These are phyloP conservation scores for Polypterus senegalus DNA, from an alignment of 2,113 vertebrate species.

Conservation along the genomic window DNA sequence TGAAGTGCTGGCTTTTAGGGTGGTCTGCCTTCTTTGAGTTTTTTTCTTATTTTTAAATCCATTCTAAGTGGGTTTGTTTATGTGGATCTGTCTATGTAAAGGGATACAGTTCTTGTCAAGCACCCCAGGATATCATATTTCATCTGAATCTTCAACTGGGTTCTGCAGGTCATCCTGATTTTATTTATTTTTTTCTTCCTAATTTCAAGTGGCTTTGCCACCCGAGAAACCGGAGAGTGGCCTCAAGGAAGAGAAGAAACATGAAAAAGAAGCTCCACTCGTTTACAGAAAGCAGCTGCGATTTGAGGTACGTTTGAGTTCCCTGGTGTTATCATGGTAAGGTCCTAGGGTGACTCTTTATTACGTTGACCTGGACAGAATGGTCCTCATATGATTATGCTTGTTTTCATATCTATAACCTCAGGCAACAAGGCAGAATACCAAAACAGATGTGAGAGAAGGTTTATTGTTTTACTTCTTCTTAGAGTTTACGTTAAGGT, in stretches of 20 bases:
- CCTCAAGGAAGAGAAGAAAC: conserved; percentile 76
- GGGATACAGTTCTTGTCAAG: neutral
- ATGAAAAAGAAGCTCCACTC: conserved; percentile 55
- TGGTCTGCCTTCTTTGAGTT: too few species aligned
- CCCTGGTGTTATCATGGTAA: too few species aligned
- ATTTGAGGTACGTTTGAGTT: conserved; percentile 75
- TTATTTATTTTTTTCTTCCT: conserved; percentile 8
- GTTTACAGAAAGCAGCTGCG: conserved; percentile 82
- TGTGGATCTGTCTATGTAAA: neutral
- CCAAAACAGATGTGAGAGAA: too few species aligned
- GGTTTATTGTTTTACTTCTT: too few species aligned
- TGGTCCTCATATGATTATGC: too few species aligned
- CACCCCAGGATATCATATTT: neutral
- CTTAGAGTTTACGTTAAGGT: too few species aligned
- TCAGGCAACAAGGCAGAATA: too few species aligned
- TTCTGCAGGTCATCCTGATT: neutral
- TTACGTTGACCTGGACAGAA: too few species aligned
- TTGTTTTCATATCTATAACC: too few species aligned
- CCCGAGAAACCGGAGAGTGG: conserved; percentile 80
- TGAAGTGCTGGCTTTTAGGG: too few species aligned
- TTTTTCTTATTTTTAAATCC: neutral
- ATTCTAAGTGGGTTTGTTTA: neutral
- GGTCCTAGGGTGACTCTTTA: too few species aligned
- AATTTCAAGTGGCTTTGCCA: conserved; percentile 75
- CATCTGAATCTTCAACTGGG: neutral